A percentile compares a stretch with the other conserved stretches of the same genome.
Evolutionary conservation across 2,113 vertebrate genomes (phyloP).

Genomic region (Pipra filicauda): DNA sequence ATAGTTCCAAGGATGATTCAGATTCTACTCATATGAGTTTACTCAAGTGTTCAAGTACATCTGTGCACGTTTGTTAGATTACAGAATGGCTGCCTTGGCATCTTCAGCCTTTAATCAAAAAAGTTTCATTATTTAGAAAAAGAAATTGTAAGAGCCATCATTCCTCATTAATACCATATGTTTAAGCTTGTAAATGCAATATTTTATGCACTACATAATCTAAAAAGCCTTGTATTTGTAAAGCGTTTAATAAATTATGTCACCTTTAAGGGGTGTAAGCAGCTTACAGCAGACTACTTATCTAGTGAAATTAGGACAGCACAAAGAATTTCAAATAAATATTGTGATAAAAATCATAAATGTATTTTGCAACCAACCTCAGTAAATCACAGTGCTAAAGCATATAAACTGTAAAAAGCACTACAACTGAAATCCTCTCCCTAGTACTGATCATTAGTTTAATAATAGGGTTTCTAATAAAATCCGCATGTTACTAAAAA

Average conservation of each 20-base stretch:
- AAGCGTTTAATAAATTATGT: not conserved
- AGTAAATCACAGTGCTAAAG: not conserved
- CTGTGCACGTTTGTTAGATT: not conserved
- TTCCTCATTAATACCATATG: not conserved
- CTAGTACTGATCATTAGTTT: not conserved
- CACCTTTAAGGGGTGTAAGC: not conserved
- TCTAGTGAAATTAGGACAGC: not conserved
- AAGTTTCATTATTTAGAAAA: not conserved
- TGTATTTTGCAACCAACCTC: not conserved
- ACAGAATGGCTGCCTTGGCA: not conserved
- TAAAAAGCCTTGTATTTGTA: not conserved
- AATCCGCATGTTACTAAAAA: not conserved
- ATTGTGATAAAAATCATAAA: not conserved
- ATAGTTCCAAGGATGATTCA: slow-evolving; percentile 34
- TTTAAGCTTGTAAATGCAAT: not conserved
- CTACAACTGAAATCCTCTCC: not conserved
- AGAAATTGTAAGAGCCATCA: not conserved
- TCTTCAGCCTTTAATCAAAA: not conserved
- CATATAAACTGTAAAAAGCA: not conserved
- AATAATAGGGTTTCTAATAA: not conserved
- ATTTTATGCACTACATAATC: not conserved
- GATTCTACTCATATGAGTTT: not conserved
- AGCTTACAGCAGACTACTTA: not conserved
- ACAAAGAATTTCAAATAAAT: not conserved
- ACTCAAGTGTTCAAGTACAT: not conserved